A percentile compares a stretch with the other conserved stretches of the same genome.
Conservation (phyloP, 2,113 vertebrate species). For the Arvicanthis niloticus region DNA sequence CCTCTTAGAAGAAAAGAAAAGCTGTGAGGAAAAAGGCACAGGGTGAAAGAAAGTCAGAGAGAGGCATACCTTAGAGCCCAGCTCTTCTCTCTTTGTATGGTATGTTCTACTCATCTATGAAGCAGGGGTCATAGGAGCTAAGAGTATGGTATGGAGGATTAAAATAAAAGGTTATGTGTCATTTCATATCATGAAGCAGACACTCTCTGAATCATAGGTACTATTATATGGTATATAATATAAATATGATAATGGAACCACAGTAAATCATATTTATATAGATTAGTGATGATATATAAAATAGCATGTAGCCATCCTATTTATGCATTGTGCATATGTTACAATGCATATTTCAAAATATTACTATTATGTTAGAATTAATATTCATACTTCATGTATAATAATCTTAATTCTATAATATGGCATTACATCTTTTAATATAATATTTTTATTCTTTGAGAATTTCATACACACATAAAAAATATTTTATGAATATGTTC, state of each 20-base stretch:
- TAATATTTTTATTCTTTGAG: background rate
- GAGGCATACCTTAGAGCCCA: background rate
- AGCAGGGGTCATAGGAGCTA: background rate
- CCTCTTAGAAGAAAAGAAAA: conserved; percentile 17
- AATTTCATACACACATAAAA: background rate
- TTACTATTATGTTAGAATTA: background rate
- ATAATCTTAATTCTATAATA: background rate
- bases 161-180: background rate
- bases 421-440: background rate
- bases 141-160: background rate
- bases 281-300: background rate
- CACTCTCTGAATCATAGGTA: background rate
- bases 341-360: background rate
- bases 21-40: background rate
- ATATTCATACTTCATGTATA: background rate
- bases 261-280: background rate
- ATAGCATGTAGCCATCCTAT: background rate
- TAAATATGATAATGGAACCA: background rate
- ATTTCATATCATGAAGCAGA: conserved; percentile 11
- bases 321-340: background rate
- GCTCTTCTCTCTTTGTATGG: background rate
- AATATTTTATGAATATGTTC: background rate
- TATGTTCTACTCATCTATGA: background rate
- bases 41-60: background rate
- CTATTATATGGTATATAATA: background rate